These are phyloP conservation scores for Solea solea DNA, from an alignment of 2,113 vertebrate species.

Conservation along the genomic window DNA sequence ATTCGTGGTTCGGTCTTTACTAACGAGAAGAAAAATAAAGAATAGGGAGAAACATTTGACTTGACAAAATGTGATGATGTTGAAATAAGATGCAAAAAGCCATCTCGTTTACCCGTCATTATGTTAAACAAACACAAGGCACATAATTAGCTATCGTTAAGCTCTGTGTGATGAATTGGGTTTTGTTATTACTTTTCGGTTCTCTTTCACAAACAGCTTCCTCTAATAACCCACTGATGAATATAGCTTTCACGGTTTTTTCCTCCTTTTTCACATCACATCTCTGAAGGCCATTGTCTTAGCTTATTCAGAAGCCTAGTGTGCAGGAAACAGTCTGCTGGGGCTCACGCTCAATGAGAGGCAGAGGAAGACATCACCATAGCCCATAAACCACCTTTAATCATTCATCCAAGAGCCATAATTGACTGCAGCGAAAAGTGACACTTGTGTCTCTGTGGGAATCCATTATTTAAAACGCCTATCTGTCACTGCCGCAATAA, in stretches of 20 bases:
- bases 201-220: constrained; percentile 28
- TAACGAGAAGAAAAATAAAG: neutral
- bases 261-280: constrained; percentile 11
- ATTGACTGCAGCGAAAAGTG: constrained; percentile 60
- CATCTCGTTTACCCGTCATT: neutral
- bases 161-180: constrained; percentile 1
- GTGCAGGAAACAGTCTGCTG: constrained; percentile 36
- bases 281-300: constrained; percentile 46
- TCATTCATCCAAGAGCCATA: constrained; percentile 56
- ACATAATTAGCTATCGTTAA: too few relatives aligned
- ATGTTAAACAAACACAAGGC: neutral
- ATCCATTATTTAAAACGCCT: constrained; percentile 60
- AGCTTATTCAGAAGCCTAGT: constrained; percentile 36
- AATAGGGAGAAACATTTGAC: neutral
- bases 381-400: constrained; percentile 60
- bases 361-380: constrained; percentile 35
- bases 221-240: constrained; percentile 26
- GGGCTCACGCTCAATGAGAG: constrained; percentile 25
- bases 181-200: constrained; percentile 10
- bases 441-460: constrained; percentile 45
- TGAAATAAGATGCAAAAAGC: neutral
- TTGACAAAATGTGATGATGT: neutral
- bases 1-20: neutral
- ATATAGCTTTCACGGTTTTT: constrained; percentile 29
- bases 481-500: constrained; percentile 42